Conservation (phyloP, 1,140 invertebrate genomes). For the Thaumetopoea pityocampa region DNA sequence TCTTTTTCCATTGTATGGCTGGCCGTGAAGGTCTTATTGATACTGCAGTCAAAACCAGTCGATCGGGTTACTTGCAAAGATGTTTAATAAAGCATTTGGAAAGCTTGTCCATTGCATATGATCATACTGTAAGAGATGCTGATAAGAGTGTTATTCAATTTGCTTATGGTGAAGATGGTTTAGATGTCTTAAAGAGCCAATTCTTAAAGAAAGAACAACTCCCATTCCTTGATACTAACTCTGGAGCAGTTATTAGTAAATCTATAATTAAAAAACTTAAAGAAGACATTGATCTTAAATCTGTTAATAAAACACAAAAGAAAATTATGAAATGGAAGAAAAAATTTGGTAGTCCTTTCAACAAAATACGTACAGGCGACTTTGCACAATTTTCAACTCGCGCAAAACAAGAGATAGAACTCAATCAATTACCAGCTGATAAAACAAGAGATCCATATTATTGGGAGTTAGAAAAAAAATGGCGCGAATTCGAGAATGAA, state of each 20-base stretch:
- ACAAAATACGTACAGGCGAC: constrained; percentile 56
- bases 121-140: constrained; percentile 95
- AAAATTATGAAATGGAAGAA: constrained; percentile 80
- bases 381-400: constrained; percentile 44
- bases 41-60: constrained; percentile 94
- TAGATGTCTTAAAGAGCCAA: constrained; percentile 92
- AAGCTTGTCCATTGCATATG: constrained; percentile 93
- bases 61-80: constrained; percentile 98
- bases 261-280: constrained; percentile 77
- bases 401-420: constrained; percentile 41
- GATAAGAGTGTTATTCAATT: constrained; percentile 97
- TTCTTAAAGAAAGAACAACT: constrained; percentile 90
- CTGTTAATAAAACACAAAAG: constrained; percentile 71
- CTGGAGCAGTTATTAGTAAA: constrained; percentile 79
- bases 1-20: constrained; percentile 99
- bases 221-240: constrained; percentile 89
- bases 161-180: constrained; percentile 98
- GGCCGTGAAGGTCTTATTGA: constrained; percentile 95
- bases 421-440: constrained; percentile 45
- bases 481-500: constrained; percentile 78
- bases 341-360: constrained; percentile 70
- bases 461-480: constrained; percentile 79
- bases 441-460: constrained; percentile 62
- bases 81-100: constrained; percentile 99
- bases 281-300: constrained; percentile 58